These are phyloP conservation scores for Folsomia manolachei DNA, from an alignment of 2,888 invertebrate genomes.

Conservation along the genomic window DNA sequence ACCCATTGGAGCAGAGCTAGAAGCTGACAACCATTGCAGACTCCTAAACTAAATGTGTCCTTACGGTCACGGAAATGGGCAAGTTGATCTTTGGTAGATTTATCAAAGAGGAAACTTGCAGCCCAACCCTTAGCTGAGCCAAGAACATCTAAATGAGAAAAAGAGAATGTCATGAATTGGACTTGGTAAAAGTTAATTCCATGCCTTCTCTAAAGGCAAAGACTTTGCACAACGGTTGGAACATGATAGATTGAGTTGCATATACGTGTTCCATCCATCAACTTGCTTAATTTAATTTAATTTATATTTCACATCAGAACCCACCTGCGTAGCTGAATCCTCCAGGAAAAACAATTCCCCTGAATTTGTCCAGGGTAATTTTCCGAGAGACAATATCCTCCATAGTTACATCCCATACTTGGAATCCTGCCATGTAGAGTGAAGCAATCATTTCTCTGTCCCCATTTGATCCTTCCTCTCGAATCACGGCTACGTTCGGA, in stretches of 20 bases:
- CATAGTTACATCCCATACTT: conserved; percentile 90
- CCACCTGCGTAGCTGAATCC: conserved; percentile 97
- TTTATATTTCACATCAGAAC: not conserved
- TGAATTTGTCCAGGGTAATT: conserved; percentile 73
- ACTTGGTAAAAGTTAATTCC: no score
- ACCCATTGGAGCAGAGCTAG: conserved; percentile 93
- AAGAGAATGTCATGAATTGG: not conserved
- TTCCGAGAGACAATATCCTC: conserved; percentile 74
- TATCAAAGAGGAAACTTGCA: conserved; percentile 80
- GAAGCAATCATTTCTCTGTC: conserved; percentile 93
- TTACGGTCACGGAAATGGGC: conserved; percentile 68
- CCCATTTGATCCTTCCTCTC: conserved; percentile 96
- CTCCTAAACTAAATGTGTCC: conserved; percentile 91
- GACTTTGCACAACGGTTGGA: no score
- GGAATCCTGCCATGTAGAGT: conserved; percentile 74
- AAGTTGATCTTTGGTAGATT: conserved; percentile 72
- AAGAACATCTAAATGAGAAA: conserved; percentile 77
- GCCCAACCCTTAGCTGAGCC: conserved; percentile 99
- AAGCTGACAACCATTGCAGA: conserved; percentile 98
- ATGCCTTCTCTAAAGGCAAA: no score
- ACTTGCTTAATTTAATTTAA: not conserved
- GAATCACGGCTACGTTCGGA: conserved; percentile 79
- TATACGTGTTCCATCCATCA: not conserved
- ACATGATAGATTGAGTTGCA: no score
- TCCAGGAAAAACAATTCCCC: conserved; percentile 90